phyloP scores from a whole-genome alignment of 1,140 invertebrate species.

The Ips typographus region DNA sequence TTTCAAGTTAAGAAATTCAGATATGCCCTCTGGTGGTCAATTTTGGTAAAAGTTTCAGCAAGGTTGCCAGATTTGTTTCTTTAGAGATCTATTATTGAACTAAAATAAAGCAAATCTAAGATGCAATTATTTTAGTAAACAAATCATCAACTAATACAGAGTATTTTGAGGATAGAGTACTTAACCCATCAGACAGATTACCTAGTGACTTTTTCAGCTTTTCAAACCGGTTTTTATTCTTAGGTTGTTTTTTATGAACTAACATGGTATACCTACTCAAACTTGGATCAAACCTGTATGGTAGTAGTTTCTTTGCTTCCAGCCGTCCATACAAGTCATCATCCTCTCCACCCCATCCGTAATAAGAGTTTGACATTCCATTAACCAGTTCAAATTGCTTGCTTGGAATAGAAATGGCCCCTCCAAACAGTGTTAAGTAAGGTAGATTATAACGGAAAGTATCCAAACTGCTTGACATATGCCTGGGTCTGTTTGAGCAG shows the following conservation, averaged over 20 bases:
- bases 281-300: slow-evolving; percentile 70
- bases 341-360: slow-evolving; percentile 87
- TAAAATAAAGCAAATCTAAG: not conserved
- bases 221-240: slow-evolving; percentile 56
- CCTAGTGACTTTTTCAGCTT: slow-evolving; percentile 60
- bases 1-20: too few species aligned
- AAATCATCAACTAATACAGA: slow-evolving; percentile 41
- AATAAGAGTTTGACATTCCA: slow-evolving; percentile 90
- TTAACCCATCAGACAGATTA: slow-evolving; percentile 67
- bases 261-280: slow-evolving; percentile 79
- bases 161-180: slow-evolving; percentile 53
- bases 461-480: slow-evolving; percentile 91
- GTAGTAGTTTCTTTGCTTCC: slow-evolving; percentile 55
- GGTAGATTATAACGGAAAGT: slow-evolving; percentile 82
- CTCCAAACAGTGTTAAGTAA: slow-evolving; percentile 73
- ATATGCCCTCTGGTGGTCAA: too few species aligned
- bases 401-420: slow-evolving; percentile 71
- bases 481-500: slow-evolving; percentile 82
- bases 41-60: too few species aligned
- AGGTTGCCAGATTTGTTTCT: too few species aligned
- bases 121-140: slow-evolving; percentile 43
- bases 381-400: slow-evolving; percentile 78
- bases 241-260: slow-evolving; percentile 60
- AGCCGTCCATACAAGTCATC: slow-evolving; percentile 81
- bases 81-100: too few species aligned